Base-by-base conservation (phyloP, 2,113 vertebrate genomes). In the Pteropus alecto region DNA sequence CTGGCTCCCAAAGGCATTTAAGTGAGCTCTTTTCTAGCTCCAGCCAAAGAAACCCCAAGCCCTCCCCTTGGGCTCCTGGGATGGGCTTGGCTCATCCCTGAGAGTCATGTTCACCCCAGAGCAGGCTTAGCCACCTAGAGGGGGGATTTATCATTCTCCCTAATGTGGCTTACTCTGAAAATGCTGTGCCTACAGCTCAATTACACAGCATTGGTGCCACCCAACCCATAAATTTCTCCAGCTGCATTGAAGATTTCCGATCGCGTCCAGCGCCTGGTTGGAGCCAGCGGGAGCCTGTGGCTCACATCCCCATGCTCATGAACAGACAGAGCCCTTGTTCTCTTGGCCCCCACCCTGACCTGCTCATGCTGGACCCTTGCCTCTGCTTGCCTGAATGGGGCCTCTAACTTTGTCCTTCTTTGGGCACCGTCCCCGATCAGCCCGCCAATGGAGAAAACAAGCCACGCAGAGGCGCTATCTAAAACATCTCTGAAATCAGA, bases 311-410 rank as follows among this genome's bases (percentile, higher is more conserved):
- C 5, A 8, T 2, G 30, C 43, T 56, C 81, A 16, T 0, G 24
- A 54, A 76, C 65, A 96, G 91, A 96, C 84, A 61, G 85, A 54
- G 81, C 79, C 77, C 93, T 94, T 97, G 94, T 97, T 93, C 81
- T 87, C 83, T 61, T 4, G 51, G 68, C 15, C 70, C 30, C 48
- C 11, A 3, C 43, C 65, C 41, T 38, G 83, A 78, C 73, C 78
- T 0, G 33, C 78, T 58, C 82, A 19, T 26, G 41, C 7, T 96
- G 95, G 94, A 95, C 56, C 54, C 86, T 63, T 51, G 95, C 96
- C 96, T 83, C 1, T 7, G 73, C 48, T 8, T 15, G 58, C 77
- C 79, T 56, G 38, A 68, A 86, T 19, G 16, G 70, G 77, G 83
- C 79, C 35, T 95, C 78, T 83, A 48, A 90, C 30, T 87, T 46